phyloP scores from a whole-genome alignment of 1,140 invertebrate species.

The Brachionus paranguensis region DNA sequence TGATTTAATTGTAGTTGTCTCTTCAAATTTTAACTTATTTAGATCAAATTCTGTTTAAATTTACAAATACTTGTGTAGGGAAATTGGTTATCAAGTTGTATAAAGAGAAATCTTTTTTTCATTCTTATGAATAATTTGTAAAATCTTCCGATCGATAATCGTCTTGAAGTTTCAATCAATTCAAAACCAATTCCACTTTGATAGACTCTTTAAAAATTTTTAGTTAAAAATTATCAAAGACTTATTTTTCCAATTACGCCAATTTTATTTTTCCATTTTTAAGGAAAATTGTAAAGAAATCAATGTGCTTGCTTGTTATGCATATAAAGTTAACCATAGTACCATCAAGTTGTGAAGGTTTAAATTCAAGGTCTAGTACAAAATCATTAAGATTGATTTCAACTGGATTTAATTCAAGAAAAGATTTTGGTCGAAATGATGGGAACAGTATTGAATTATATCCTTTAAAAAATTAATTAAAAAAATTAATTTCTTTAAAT shows the following conservation, averaged over 20 bases:
- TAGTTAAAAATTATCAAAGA: neutral
- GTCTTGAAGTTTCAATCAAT: neutral
- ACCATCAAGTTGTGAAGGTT: neutral
- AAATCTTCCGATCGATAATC: neutral
- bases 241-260: neutral
- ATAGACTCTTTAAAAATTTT: neutral
- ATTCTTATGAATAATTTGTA: conserved; percentile 4
- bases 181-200: neutral
- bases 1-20: neutral
- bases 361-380: neutral
- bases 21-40: neutral
- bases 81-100: neutral
- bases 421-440: neutral
- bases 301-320: neutral
- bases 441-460: neutral
- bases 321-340: neutral
- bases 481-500: neutral
- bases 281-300: neutral
- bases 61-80: neutral
- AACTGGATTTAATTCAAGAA: neutral
- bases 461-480: neutral
- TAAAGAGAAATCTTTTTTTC: neutral
- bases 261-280: neutral
- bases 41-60: neutral
- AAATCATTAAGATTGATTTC: neutral